Evolutionary conservation across 2,113 vertebrate genomes (phyloP).

Genomic region (Brachirus orientalis): DNA sequence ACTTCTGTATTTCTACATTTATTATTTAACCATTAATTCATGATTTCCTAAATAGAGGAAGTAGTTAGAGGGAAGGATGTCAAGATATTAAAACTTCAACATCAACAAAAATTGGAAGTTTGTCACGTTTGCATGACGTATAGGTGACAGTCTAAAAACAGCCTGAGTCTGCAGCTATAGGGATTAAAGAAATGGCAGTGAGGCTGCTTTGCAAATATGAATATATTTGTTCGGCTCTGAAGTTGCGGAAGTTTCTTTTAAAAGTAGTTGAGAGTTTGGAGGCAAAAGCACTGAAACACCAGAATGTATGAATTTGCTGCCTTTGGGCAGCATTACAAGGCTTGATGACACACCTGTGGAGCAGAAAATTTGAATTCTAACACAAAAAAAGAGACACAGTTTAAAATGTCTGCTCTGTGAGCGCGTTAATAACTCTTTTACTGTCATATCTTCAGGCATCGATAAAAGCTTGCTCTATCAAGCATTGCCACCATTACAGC

Average conservation of each 20-base stretch:
- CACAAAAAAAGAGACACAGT: not conserved
- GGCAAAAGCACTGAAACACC: not conserved
- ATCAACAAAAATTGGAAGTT: not conserved
- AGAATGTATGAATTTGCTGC: not conserved
- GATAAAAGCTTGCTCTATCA: too few relatives aligned
- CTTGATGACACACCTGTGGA: slow-evolving; percentile 4
- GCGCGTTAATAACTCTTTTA: not conserved
- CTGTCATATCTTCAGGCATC: not conserved
- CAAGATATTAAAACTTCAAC: not conserved
- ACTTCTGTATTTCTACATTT: too few relatives aligned
- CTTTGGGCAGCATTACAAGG: not conserved
- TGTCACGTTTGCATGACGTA: slow-evolving; percentile 6
- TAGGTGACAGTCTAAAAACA: slow-evolving; percentile 47
- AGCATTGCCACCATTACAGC: too few relatives aligned
- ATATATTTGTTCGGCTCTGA: slow-evolving; percentile 12
- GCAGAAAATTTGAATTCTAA: not conserved
- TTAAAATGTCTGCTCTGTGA: not conserved
- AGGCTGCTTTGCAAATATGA: slow-evolving; percentile 12
- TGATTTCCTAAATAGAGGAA: not conserved
- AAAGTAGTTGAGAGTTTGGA: not conserved
- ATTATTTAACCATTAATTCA: too few relatives aligned
- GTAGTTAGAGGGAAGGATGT: not conserved
- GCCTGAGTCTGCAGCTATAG: slow-evolving; percentile 52
- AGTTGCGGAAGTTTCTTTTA: slow-evolving; percentile 1
- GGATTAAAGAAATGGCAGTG: slow-evolving; percentile 26